Percentiles rank a stretch among this genome's conserved stretches.
Conservation (phyloP, 2,113 vertebrate species). For the Heterotis niloticus region DNA sequence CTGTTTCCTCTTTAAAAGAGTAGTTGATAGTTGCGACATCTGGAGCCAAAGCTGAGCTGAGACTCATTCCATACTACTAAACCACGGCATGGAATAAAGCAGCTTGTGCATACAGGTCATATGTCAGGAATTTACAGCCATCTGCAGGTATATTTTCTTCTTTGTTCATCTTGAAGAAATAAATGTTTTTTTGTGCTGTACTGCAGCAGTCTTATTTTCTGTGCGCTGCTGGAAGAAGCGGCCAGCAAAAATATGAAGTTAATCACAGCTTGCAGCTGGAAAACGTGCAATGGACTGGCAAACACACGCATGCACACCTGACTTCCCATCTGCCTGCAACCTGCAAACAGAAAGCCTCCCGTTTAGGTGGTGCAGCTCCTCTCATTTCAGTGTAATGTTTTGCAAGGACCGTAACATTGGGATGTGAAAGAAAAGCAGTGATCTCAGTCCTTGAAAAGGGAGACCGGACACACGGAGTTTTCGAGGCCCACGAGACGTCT, state of each 20-base stretch:
- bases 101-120: not conserved
- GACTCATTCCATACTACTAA: too few relatives aligned
- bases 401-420: not conserved
- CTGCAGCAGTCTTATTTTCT: not conserved
- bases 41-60: not conserved
- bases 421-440: not conserved
- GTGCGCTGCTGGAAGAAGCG: not conserved
- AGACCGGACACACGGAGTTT: not conserved
- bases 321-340: too few relatives aligned
- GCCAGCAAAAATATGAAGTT: conserved; percentile 9
- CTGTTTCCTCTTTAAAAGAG: not conserved
- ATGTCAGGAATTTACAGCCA: conserved; percentile 2
- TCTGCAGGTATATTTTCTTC: not conserved
- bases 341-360: not conserved
- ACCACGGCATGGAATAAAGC: not conserved
- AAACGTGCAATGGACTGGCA: not conserved
- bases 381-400: not conserved
- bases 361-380: not conserved
- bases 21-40: not conserved
- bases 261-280: not conserved
- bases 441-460: too few relatives aligned
- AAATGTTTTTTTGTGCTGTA: too few relatives aligned
- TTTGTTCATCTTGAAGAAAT: not conserved
- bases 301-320: not conserved
- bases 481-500: not conserved